These are phyloP conservation scores for Contarinia nasturtii DNA, from an alignment of 1,140 invertebrate genomes.

Conservation along the genomic window DNA sequence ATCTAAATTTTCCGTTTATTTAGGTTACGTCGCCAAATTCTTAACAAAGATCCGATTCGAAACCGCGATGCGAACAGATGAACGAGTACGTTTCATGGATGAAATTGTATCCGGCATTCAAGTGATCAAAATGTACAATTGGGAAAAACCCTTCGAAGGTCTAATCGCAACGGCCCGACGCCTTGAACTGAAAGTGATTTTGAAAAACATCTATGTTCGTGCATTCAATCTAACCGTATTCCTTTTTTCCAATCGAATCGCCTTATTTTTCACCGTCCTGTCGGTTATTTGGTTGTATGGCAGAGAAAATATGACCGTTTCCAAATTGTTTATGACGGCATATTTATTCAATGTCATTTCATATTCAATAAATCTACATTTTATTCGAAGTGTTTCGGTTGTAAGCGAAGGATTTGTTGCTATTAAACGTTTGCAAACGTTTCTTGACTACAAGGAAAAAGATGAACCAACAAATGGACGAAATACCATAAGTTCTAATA, in stretches of 20 bases:
- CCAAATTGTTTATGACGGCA: slow-evolving; percentile 43
- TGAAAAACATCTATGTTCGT: slow-evolving; percentile 45
- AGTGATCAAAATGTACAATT: slow-evolving; percentile 72
- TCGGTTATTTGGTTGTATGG: slow-evolving; percentile 31
- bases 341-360: slow-evolving; percentile 41
- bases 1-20: no score
- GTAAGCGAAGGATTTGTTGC: slow-evolving; percentile 38
- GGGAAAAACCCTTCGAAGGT: slow-evolving; percentile 49
- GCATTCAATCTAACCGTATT: slow-evolving; percentile 54
- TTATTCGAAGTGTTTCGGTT: slow-evolving; percentile 45
- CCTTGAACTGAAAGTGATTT: slow-evolving; percentile 41
- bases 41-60: slow-evolving; percentile 39
- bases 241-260: slow-evolving; percentile 44
- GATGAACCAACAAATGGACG: slow-evolving; percentile 1
- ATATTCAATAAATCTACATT: slow-evolving; percentile 43
- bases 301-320: slow-evolving; percentile 30
- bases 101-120: slow-evolving; percentile 51
- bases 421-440: slow-evolving; percentile 33
- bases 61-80: slow-evolving; percentile 49
- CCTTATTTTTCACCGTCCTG: slow-evolving; percentile 41
- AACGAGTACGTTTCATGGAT: slow-evolving; percentile 56
- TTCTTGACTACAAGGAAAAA: slow-evolving; percentile 31
- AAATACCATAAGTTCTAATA: not conserved
- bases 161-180: slow-evolving; percentile 35
- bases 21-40: slow-evolving; percentile 42